Percentiles rank a stretch among this genome's conserved stretches.
These are phyloP conservation scores for Meda fulgida DNA, from an alignment of 2,797 vertebrate species.

Conservation along the genomic window DNA sequence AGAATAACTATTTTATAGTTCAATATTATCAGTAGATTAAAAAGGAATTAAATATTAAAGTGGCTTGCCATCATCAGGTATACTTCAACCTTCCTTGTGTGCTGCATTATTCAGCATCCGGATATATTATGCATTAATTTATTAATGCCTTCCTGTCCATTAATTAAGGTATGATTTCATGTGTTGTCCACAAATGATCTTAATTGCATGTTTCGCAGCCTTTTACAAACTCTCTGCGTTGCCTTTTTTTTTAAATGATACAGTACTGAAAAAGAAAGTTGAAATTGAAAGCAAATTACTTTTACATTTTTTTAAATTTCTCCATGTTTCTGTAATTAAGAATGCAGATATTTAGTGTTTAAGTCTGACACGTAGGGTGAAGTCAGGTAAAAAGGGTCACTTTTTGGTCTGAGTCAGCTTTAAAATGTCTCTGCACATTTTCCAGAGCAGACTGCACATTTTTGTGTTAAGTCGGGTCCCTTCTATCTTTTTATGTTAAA, in stretches of 20 bases:
- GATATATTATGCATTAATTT: neutral
- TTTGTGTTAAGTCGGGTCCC: neutral
- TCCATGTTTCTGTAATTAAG: neutral
- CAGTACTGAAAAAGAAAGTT: neutral
- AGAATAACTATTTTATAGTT: neutral
- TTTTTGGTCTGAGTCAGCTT: neutral
- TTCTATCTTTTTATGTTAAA: neutral
- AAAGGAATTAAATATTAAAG: neutral
- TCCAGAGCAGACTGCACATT: neutral
- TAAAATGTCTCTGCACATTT: neutral
- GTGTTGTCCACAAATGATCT: neutral
- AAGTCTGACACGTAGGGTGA: neutral
- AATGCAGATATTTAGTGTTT: neutral
- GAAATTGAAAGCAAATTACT: neutral
- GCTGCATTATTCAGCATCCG: slow-evolving; percentile 11
- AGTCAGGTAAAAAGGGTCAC: neutral
- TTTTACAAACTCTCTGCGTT: neutral
- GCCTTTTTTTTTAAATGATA: neutral
- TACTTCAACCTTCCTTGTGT: neutral
- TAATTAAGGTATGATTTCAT: neutral
- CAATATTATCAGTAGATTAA: neutral
- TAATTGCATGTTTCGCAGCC: neutral
- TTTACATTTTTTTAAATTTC: neutral
- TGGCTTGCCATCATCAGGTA: slow-evolving; percentile 7
- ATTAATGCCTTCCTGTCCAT: slow-evolving; percentile 7